Percentiles rank a stretch among this genome's conserved stretches.
Conservation (phyloP, 1,140 invertebrate species). For the Philaenus spumarius region DNA sequence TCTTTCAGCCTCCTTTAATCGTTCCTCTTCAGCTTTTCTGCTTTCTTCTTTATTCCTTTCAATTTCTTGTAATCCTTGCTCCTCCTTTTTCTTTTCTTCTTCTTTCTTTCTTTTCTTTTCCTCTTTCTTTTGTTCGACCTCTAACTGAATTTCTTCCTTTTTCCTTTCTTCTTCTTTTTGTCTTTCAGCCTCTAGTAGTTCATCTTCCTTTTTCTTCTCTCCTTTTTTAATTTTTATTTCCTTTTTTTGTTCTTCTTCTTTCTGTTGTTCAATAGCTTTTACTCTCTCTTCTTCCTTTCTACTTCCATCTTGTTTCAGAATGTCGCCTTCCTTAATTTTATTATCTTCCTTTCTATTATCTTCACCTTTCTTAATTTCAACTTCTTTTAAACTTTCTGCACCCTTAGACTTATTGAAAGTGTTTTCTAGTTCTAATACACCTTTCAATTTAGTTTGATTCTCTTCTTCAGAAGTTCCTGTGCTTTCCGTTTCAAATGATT, state of each 20-base stretch:
- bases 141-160: slow-evolving; percentile 13
- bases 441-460: too few relatives aligned
- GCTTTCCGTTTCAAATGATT: too few relatives aligned
- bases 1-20: slow-evolving; percentile 1
- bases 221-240: background rate
- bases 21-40: background rate
- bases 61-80: background rate
- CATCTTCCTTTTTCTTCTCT: background rate
- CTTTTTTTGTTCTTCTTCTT: background rate
- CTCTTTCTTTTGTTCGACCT: background rate
- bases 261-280: too few relatives aligned
- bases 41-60: slow-evolving; percentile 1
- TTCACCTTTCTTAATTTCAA: background rate
- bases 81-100: background rate
- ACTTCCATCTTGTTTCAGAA: background rate
- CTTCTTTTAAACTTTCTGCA: slow-evolving; percentile 10
- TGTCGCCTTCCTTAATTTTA: slow-evolving; percentile 17
- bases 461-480: too few relatives aligned
- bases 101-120: slow-evolving; percentile 14
- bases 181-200: slow-evolving; percentile 7
- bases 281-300: slow-evolving; percentile 3
- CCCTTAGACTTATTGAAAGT: too few relatives aligned
- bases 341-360: slow-evolving; percentile 6
- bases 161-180: slow-evolving; percentile 14
- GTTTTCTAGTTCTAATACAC: too few relatives aligned